Conservation (phyloP, 2,113 vertebrate genomes). For the Psephotus haematonotus region DNA sequence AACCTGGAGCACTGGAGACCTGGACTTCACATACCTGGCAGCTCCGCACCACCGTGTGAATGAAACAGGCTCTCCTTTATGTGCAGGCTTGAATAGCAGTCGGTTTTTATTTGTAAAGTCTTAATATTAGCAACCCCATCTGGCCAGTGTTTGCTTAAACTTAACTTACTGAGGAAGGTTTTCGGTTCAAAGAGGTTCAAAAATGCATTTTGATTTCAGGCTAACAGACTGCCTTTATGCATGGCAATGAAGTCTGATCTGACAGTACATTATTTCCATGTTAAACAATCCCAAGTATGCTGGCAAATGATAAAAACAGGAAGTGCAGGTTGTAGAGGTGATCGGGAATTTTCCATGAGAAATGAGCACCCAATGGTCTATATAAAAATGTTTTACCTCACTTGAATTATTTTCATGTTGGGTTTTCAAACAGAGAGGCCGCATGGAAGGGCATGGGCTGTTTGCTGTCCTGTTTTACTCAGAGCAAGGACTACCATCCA, state of each 20-base stretch:
- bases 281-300: background rate
- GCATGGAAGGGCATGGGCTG: background rate
- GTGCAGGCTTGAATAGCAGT: background rate
- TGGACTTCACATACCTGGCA: background rate
- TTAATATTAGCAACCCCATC: background rate
- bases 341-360: slow-evolving; percentile 39
- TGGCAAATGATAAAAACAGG: slow-evolving; percentile 8
- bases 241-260: background rate
- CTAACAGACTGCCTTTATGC: background rate
- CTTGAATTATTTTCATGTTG: background rate
- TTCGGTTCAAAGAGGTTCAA: background rate
- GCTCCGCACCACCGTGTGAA: background rate
- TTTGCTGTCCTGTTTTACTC: background rate
- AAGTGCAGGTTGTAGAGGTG: background rate
- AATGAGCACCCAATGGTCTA: background rate
- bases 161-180: background rate
- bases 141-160: slow-evolving; percentile 18
- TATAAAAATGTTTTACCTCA: slow-evolving; percentile 8
- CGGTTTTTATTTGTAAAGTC: background rate
- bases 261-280: background rate
- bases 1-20: background rate
- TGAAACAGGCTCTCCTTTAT: background rate
- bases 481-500: background rate
- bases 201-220: slow-evolving; percentile 20
- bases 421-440: background rate